These are phyloP conservation scores for Herpailurus yagouaroundi DNA, from an alignment of 2,113 vertebrate species.

Conservation along the genomic window DNA sequence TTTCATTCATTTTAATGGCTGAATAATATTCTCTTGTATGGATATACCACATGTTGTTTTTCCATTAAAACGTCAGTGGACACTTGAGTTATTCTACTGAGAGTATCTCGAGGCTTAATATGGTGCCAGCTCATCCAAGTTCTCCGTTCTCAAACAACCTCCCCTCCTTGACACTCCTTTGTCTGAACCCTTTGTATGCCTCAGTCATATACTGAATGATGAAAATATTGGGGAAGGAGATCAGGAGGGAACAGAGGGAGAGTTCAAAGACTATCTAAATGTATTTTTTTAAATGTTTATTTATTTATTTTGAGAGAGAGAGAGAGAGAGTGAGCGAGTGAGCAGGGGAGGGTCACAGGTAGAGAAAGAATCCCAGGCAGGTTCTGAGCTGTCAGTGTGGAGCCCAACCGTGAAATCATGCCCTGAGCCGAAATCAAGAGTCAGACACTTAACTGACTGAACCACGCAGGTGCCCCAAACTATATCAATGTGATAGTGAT, in stretches of 20 bases:
- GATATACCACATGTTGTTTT: background rate
- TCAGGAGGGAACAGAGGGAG: background rate
- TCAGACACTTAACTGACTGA: too few species aligned
- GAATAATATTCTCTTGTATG: background rate
- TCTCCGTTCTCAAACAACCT: background rate
- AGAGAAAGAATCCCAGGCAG: too few species aligned
- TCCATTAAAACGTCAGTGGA: background rate
- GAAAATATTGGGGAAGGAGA: background rate
- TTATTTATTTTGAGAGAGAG: too few species aligned
- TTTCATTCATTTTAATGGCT: background rate
- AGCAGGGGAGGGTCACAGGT: too few species aligned
- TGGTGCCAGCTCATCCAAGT: background rate
- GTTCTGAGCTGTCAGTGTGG: too few species aligned
- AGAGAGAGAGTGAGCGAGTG: too few species aligned
- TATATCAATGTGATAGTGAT: background rate
- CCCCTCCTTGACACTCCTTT: background rate
- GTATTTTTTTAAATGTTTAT: too few species aligned
- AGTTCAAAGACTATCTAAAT: background rate
- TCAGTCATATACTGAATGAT: background rate
- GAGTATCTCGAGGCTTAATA: background rate
- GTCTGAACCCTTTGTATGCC: background rate
- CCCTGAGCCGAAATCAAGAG: too few species aligned
- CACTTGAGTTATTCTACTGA: background rate
- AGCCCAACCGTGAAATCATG: too few species aligned
- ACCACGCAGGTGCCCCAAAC: background rate